Conservation (phyloP, 1,140 invertebrate genomes). For the Charaxes varanes region DNA sequence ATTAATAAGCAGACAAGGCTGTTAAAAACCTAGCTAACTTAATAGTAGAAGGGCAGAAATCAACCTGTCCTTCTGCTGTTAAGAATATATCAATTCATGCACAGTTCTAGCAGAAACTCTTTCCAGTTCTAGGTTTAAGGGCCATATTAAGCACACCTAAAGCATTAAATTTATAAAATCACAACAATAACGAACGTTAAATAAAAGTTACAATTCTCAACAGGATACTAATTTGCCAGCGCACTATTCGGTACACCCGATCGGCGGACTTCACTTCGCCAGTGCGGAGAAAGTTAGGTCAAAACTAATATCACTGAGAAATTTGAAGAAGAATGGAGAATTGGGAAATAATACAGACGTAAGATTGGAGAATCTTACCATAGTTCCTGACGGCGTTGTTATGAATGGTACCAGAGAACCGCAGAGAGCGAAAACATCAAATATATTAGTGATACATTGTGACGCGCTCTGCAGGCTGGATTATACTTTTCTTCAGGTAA, state of each 20-base stretch:
- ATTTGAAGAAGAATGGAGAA: not conserved
- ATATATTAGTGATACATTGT: conserved; percentile 51
- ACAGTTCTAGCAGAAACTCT: too few relatives aligned
- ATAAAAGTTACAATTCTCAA: conserved; percentile 4
- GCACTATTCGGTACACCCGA: conserved; percentile 47
- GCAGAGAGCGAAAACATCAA: conserved; percentile 16
- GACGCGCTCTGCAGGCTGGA: conserved; percentile 46
- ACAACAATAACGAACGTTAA: too few relatives aligned
- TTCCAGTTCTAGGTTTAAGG: too few relatives aligned
- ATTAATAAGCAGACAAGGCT: too few relatives aligned
- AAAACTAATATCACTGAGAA: conserved; percentile 33
- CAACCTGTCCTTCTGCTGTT: too few relatives aligned
- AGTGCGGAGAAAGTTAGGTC: conserved; percentile 50
- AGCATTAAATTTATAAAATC: too few relatives aligned
- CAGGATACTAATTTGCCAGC: conserved; percentile 41
- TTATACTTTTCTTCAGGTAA: conserved; percentile 57
- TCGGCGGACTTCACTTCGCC: conserved; percentile 54
- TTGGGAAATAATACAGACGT: conserved; percentile 17
- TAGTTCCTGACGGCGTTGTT: conserved; percentile 23
- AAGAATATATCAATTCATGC: too few relatives aligned
- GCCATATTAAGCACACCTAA: too few relatives aligned
- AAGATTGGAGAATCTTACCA: conserved; percentile 30
- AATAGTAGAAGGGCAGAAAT: too few relatives aligned
- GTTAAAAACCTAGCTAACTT: too few relatives aligned
- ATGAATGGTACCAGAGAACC: conserved; percentile 13